Base-by-base conservation (phyloP, 2,113 vertebrate genomes). In the Charina bottae region DNA sequence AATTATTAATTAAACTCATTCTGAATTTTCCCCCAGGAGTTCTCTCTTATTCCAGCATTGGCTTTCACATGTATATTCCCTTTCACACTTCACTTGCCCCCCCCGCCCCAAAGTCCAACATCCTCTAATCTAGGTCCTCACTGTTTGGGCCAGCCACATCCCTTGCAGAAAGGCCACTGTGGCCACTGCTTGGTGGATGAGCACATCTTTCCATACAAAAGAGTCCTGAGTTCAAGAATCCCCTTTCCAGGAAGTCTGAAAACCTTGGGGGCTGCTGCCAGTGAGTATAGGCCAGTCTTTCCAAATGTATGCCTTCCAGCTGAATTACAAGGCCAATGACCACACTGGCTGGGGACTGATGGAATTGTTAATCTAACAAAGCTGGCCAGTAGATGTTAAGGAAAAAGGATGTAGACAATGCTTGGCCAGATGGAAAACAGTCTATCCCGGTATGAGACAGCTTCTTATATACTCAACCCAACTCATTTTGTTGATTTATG, bases 401-500 rank as follows among this genome's bases (percentile, higher is more conserved):
- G 37, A 78, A 37, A 0, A 21, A 33, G 17, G 68, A 78, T 19
- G n/a, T 7, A 37, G 68, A 37, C 68, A 37, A 78, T 19, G 6
- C 68, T 37, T 78, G 33, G 68, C 6, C 68, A 37, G n/a, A 37
- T 72, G n/a, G 68, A 78, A 78, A 78, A 78, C 33, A 78, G 17
- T 37, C 15, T 2, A 17, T 78, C n/a, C 33, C 17, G 68, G 33
- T 37, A 37, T 19, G 33, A 78, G 33, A 7, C 17, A 78, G 7
- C 19, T 78, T 78, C 33, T 37, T 37, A 37, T 37, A 78, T 37
- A n/a, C 7, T 9, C 72, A 42, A 42, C 86, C 42, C n/a, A 17
- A 83, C 37, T 28, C 0, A 0, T 0, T 17, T 54, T 37, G 13
- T 17, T 88, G 0, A 13, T 13, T 4, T 4, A 0, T 19, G 11